Evolutionary conservation across 2,888 invertebrate genomes (phyloP).

Genomic region (Limenitis arthemis): DNA sequence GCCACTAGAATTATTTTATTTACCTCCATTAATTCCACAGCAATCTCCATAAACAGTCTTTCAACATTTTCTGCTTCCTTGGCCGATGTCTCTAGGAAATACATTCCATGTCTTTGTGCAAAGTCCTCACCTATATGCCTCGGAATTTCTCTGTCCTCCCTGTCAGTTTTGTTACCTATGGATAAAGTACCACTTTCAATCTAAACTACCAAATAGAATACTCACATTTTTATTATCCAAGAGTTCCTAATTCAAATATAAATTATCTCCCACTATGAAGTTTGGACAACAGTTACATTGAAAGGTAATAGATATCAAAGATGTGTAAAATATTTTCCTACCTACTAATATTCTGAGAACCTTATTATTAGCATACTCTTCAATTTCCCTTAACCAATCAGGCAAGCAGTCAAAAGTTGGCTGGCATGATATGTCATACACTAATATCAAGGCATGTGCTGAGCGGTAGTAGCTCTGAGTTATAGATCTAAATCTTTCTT

Average conservation of each 20-base stretch:
- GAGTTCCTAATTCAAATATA: too few relatives aligned
- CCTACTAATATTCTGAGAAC: constrained; percentile 95
- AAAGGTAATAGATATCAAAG: too few relatives aligned
- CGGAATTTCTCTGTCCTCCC: constrained; percentile 96
- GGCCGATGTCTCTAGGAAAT: constrained; percentile 97
- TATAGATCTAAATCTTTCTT: constrained; percentile 96
- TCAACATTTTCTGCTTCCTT: constrained; percentile 99
- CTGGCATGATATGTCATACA: constrained; percentile 98
- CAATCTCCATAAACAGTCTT: constrained; percentile 96
- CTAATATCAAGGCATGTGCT: constrained; percentile 96
- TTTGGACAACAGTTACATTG: too few relatives aligned
- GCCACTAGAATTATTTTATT: neutral
- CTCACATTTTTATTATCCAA: too few relatives aligned
- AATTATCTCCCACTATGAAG: too few relatives aligned
- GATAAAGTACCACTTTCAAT: neutral
- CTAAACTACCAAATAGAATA: constrained; percentile 6
- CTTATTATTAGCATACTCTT: constrained; percentile 96
- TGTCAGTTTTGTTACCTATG: constrained; percentile 95
- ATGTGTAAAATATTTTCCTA: constrained; percentile 41
- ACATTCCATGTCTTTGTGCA: constrained; percentile 96
- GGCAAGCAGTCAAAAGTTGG: constrained; percentile 97
- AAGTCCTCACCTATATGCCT: constrained; percentile 96
- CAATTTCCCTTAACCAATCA: constrained; percentile 97
- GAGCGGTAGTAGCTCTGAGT: constrained; percentile 98
- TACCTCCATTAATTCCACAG: constrained; percentile 89